Conservation (phyloP, 2,888 invertebrate species). For the Hymenopus coronatus region DNA sequence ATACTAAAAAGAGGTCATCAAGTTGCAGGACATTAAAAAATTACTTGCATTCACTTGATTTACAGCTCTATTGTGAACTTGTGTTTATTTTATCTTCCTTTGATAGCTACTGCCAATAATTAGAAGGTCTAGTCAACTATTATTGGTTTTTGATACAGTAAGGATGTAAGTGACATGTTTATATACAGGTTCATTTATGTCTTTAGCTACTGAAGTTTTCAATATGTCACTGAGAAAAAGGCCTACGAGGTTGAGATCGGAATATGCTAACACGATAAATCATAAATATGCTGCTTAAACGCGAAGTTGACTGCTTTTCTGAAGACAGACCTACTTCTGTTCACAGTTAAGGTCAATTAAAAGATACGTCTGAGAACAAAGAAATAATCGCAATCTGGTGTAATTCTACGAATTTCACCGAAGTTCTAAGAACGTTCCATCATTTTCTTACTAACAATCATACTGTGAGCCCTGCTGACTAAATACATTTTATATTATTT, state of each 20-base stretch:
- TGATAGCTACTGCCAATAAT: too few relatives aligned
- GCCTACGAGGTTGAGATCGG: background rate
- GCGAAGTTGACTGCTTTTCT: background rate
- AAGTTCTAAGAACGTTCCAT: background rate
- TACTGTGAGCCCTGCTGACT: background rate
- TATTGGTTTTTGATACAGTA: too few relatives aligned
- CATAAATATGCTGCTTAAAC: background rate
- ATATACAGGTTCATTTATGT: background rate
- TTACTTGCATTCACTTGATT: too few relatives aligned
- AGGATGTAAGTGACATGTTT: background rate
- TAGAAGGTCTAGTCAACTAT: too few relatives aligned
- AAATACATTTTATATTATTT: background rate
- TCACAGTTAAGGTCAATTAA: background rate
- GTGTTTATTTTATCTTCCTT: too few relatives aligned
- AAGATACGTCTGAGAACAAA: background rate
- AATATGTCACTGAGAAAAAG: background rate
- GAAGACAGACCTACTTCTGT: background rate
- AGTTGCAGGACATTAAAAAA: too few relatives aligned
- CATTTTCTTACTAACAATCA: too few relatives aligned
- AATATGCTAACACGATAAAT: background rate
- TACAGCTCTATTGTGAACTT: too few relatives aligned
- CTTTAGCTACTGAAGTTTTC: background rate
- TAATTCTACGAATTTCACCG: background rate
- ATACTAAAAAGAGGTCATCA: too few relatives aligned
- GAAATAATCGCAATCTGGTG: background rate